These are phyloP conservation scores for Centropus bengalensis DNA, from an alignment of 2,113 vertebrate species.

Conservation along the genomic window DNA sequence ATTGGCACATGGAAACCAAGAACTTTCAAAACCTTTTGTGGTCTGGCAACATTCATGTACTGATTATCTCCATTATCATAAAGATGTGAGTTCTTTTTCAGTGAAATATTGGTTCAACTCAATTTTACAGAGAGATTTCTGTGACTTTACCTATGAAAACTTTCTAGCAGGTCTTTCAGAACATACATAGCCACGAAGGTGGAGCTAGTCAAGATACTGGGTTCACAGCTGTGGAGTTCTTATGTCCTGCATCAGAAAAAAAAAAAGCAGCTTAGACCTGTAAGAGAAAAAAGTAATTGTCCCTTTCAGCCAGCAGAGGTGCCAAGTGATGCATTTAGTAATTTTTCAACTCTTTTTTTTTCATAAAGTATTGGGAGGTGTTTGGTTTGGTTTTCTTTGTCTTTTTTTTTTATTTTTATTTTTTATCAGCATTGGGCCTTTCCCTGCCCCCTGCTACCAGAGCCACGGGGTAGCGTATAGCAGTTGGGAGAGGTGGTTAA, in stretches of 20 bases:
- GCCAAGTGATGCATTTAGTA: background rate
- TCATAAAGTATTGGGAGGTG: background rate
- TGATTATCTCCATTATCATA: background rate
- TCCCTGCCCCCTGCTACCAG: background rate
- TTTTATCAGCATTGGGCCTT: background rate
- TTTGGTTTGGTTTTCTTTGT: constrained; percentile 1
- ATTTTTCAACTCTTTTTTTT: background rate
- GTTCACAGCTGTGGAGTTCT: background rate
- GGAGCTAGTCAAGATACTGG: background rate
- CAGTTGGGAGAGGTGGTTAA: background rate
- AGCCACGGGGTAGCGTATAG: background rate
- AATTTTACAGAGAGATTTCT: background rate
- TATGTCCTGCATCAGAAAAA: background rate
- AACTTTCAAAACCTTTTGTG: constrained; percentile 62
- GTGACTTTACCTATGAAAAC: background rate
- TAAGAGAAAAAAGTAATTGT: background rate
- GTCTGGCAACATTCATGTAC: constrained; percentile 9
- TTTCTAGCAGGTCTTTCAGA: background rate
- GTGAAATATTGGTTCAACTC: background rate
- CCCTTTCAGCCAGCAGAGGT: background rate
- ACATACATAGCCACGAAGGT: background rate
- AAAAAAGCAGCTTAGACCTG: fast-evolving
- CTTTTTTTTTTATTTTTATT: background rate
- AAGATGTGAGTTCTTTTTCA: background rate
- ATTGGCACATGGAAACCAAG: constrained; percentile 48